A percentile compares a stretch with the other conserved stretches of the same genome.
Evolutionary conservation across 2,888 invertebrate genomes (phyloP).

Genomic region (Drepana falcataria): DNA sequence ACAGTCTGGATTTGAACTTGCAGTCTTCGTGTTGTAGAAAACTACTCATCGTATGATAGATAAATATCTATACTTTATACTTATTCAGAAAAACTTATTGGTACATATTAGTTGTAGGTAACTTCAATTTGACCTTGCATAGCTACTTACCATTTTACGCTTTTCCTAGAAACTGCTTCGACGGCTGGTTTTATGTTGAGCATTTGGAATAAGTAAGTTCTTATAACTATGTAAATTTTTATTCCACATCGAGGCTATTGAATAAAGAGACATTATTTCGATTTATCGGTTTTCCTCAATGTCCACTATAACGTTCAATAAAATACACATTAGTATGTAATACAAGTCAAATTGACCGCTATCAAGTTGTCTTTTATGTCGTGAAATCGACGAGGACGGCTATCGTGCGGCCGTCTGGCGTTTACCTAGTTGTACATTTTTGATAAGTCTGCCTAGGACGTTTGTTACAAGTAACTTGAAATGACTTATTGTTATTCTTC

Average conservation of each 20-base stretch:
- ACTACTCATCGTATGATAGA: too few relatives aligned
- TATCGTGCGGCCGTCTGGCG: constrained; percentile 24
- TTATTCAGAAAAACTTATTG: too few relatives aligned
- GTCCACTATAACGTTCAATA: constrained; percentile 20
- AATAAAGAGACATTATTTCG: too few relatives aligned
- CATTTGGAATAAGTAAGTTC: not conserved
- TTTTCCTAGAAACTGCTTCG: too few relatives aligned
- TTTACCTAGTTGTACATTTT: constrained; percentile 39
- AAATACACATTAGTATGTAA: constrained; percentile 22
- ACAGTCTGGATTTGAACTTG: too few relatives aligned
- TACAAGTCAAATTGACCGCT: constrained; percentile 27
- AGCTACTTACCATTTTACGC: too few relatives aligned
- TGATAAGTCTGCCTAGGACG: constrained; percentile 26
- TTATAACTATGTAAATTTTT: too few relatives aligned
- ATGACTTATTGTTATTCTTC: constrained; percentile 23
- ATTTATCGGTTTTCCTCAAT: constrained; percentile 3
- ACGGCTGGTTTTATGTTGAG: not conserved
- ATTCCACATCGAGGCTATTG: too few relatives aligned
- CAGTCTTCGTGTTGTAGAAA: too few relatives aligned
- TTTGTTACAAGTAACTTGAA: constrained; percentile 11
- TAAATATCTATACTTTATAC: too few relatives aligned
- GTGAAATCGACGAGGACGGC: constrained; percentile 23
- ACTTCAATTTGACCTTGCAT: too few relatives aligned
- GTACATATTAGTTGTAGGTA: too few relatives aligned
- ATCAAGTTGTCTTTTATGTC: constrained; percentile 29